Percentiles rank a stretch among this genome's conserved stretches.
phyloP scores from a whole-genome alignment of 2,113 vertebrate genomes.

The Pluvianellus socialis region DNA sequence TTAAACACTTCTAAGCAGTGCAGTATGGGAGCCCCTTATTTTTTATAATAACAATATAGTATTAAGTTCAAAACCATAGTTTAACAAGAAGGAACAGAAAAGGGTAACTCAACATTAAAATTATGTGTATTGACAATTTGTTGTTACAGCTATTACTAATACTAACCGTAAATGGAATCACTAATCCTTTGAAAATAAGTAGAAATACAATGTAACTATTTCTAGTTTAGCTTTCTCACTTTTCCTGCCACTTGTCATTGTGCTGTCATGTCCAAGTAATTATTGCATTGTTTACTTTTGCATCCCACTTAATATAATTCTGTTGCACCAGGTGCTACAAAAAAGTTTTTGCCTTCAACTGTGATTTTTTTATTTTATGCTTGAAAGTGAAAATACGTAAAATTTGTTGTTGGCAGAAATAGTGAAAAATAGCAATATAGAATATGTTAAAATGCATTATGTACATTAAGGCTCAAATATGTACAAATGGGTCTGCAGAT shows the following conservation, averaged over 20 bases:
- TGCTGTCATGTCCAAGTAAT: neutral
- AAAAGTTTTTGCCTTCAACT: neutral
- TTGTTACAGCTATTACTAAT: neutral
- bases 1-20: neutral
- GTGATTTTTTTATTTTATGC: neutral
- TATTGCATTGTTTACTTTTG: neutral
- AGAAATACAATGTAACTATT: neutral
- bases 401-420: neutral
- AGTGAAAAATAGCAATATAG: neutral
- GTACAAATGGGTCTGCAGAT: neutral
- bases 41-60: neutral
- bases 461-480: neutral
- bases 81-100: neutral
- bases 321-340: neutral
- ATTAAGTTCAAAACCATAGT: neutral
- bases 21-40: neutral
- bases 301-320: neutral
- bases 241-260: neutral
- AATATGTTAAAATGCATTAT: neutral
- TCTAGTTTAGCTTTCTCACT: neutral
- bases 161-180: neutral
- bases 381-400: neutral
- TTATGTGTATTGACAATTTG: neutral
- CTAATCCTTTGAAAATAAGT: neutral
- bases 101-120: neutral